These are phyloP conservation scores for Lymantria monacha DNA, from an alignment of 2,888 invertebrate species.

Conservation along the genomic window DNA sequence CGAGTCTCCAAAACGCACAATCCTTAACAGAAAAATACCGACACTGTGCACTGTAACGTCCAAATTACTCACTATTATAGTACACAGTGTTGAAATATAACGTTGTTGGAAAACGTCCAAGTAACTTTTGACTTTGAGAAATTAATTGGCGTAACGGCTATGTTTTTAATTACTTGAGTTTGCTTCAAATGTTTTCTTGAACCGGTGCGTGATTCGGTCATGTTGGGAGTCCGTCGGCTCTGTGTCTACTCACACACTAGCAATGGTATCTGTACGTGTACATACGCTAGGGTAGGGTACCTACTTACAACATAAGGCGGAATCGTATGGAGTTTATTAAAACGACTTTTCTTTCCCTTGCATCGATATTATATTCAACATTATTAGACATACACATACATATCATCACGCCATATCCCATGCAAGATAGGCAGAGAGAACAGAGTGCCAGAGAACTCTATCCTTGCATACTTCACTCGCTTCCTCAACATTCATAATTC, in stretches of 20 bases:
- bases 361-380: no score
- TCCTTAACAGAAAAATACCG: conserved; percentile 6
- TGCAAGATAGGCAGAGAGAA: no score
- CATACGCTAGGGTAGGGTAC: neutral
- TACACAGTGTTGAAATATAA: conserved; percentile 21
- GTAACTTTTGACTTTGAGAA: conserved; percentile 72
- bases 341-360: no score
- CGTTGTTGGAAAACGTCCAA: conserved; percentile 40
- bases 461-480: no score
- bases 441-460: no score
- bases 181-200: conserved; percentile 42
- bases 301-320: no score
- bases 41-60: conserved; percentile 23
- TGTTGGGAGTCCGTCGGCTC: conserved; percentile 11
- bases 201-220: conserved; percentile 20
- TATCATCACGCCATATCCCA: no score
- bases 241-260: neutral
- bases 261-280: neutral
- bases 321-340: no score
- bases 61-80: neutral
- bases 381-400: no score
- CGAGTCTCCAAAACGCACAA: conserved; percentile 50
- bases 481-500: no score
- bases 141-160: conserved; percentile 77
- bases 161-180: conserved; percentile 62